Percentiles rank a stretch among this genome's conserved stretches.
Conservation (phyloP, 2,113 vertebrate genomes). For the Ammodytes marinus region DNA sequence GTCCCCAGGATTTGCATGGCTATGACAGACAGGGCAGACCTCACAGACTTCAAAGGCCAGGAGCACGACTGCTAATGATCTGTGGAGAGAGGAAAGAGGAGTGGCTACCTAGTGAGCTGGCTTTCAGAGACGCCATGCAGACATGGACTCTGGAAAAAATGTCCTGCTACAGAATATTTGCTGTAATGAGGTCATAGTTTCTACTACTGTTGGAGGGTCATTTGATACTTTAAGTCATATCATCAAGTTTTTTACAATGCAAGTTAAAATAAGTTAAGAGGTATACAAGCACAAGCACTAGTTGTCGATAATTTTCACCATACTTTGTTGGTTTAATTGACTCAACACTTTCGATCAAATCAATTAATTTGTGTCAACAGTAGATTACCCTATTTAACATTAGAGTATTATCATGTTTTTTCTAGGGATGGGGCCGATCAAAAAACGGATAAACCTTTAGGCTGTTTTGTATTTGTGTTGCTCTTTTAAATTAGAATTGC, state of each 20-base stretch:
- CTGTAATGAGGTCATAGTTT: slow-evolving; percentile 61
- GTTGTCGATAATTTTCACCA: no score
- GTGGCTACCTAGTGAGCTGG: slow-evolving; percentile 58
- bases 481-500: no score
- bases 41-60: slow-evolving; percentile 81
- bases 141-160: slow-evolving; percentile 62
- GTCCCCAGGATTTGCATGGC: slow-evolving; percentile 83
- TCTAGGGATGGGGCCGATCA: no score
- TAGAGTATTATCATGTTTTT: no score
- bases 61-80: slow-evolving; percentile 81
- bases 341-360: no score
- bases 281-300: background rate
- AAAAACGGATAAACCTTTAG: no score
- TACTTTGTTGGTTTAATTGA: no score
- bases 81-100: slow-evolving; percentile 73
- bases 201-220: slow-evolving; percentile 31
- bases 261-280: slow-evolving; percentile 4
- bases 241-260: background rate
- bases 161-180: slow-evolving; percentile 55
- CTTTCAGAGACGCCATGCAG: slow-evolving; percentile 63
- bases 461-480: no score
- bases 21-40: slow-evolving; percentile 82
- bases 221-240: slow-evolving; percentile 16
- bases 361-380: no score
- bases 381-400: no score